These are phyloP conservation scores for Drosophila cardini DNA, from an alignment of 1,140 invertebrate species.

Conservation along the genomic window DNA sequence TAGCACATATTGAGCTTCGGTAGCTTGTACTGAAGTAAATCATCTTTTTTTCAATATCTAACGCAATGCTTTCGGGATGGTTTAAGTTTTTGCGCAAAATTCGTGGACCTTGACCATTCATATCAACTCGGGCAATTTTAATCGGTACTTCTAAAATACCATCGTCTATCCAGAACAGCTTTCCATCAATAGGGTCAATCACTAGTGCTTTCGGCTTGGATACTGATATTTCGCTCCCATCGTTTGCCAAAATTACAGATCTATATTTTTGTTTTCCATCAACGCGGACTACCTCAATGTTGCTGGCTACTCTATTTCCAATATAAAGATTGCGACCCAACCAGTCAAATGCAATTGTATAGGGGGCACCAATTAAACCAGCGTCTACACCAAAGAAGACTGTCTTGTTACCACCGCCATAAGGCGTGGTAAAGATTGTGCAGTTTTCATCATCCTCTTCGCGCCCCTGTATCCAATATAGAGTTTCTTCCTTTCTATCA, in stretches of 20 bases:
- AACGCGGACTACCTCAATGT: slow-evolving; percentile 95
- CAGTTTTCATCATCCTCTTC: slow-evolving; percentile 91
- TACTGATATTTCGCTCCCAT: slow-evolving; percentile 94
- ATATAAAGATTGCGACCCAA: slow-evolving; percentile 97
- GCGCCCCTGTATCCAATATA: slow-evolving; percentile 94
- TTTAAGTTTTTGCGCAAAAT: slow-evolving; percentile 89
- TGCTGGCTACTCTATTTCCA: slow-evolving; percentile 95
- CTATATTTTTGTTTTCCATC: slow-evolving; percentile 93
- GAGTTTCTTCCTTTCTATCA: slow-evolving; percentile 91
- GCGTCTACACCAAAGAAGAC: slow-evolving; percentile 92
- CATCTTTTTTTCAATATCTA: slow-evolving; percentile 93
- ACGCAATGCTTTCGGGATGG: slow-evolving; percentile 92
- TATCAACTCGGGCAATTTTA: slow-evolving; percentile 96
- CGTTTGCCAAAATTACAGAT: slow-evolving; percentile 95
- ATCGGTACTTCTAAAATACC: slow-evolving; percentile 95
- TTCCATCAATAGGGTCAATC: slow-evolving; percentile 95
- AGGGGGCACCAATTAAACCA: slow-evolving; percentile 95
- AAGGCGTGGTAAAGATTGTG: slow-evolving; percentile 93
- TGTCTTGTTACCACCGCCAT: slow-evolving; percentile 94
- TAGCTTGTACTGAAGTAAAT: slow-evolving; percentile 94
- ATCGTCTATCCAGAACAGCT: slow-evolving; percentile 98
- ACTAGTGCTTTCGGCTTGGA: slow-evolving; percentile 94
- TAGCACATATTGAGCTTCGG: slow-evolving; percentile 90
- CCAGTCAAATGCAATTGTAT: slow-evolving; percentile 98
- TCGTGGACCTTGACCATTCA: slow-evolving; percentile 94